Conservation (phyloP, 2,797 vertebrate species). For the Acipenser transmontanus region DNA sequence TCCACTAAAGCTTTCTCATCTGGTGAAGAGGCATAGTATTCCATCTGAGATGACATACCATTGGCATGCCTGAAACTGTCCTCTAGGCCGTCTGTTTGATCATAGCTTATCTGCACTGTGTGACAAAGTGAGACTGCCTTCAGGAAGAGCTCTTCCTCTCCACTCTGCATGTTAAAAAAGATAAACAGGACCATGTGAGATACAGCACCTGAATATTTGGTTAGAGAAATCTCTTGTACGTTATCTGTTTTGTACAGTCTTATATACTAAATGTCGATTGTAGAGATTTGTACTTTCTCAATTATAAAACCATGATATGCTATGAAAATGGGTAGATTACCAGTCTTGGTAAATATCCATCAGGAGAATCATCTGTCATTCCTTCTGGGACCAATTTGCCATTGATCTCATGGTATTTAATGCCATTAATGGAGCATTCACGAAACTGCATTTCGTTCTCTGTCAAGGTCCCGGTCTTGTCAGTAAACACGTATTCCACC, state of each 20-base stretch:
- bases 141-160: constrained; percentile 83
- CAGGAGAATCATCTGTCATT: constrained; percentile 73
- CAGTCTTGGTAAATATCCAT: constrained; percentile 57
- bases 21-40: constrained; percentile 94
- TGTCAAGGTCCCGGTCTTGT: constrained; percentile 93
- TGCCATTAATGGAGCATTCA: constrained; percentile 88
- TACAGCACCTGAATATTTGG: neutral
- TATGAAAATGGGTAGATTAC: constrained; percentile 30
- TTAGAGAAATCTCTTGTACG: too few species aligned
- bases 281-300: too few species aligned
- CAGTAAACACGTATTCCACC: constrained; percentile 97
- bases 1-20: constrained; percentile 96
- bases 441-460: constrained; percentile 98
- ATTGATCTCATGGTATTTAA: constrained; percentile 90
- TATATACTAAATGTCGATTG: too few species aligned
- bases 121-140: constrained; percentile 93
- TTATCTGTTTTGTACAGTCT: too few species aligned
- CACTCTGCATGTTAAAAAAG: constrained; percentile 46
- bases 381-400: constrained; percentile 85
- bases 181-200: constrained; percentile 6
- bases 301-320: too few species aligned
- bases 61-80: constrained; percentile 72
- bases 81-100: constrained; percentile 64
- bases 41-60: constrained; percentile 66
- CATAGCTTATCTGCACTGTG: constrained; percentile 90